A percentile compares a stretch with the other conserved stretches of the same genome.
Evolutionary conservation across 2,888 invertebrate genomes (phyloP).

Genomic region (Suillia variegata): DNA sequence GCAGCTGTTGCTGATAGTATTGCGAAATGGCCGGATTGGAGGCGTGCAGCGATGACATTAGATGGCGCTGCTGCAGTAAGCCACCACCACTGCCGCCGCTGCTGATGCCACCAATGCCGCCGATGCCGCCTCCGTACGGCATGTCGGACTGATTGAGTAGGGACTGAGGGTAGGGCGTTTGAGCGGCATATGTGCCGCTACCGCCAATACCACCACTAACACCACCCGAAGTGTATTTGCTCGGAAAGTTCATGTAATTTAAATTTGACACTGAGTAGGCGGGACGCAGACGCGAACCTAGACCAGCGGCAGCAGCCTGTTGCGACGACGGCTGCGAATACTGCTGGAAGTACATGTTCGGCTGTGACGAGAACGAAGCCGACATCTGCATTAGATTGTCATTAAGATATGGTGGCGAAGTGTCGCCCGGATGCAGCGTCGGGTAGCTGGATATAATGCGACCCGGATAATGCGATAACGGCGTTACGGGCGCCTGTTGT

Average conservation of each 20-base stretch:
- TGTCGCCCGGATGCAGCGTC: conserved; percentile 55
- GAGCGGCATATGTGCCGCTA: conserved; percentile 41
- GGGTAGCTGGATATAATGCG: conserved; percentile 59
- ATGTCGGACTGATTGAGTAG: conserved; percentile 40
- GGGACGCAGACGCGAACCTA: conserved; percentile 53
- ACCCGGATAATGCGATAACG: conserved; percentile 51
- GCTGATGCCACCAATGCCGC: conserved; percentile 15
- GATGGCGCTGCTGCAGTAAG: conserved; percentile 49
- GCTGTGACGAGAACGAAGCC: conserved; percentile 60
- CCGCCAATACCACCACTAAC: conserved; percentile 22
- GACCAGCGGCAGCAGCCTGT: conserved; percentile 39
- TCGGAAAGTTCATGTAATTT: conserved; percentile 49
- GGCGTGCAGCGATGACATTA: conserved; percentile 59
- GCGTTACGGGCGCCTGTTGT: conserved; percentile 44
- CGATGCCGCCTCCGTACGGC: conserved; percentile 34
- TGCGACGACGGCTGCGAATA: conserved; percentile 40
- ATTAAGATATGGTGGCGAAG: conserved; percentile 56
- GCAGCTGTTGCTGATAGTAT: conserved; percentile 48
- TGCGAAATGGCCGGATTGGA: conserved; percentile 60
- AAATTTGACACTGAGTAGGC: conserved; percentile 59
- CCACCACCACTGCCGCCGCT: conserved; percentile 31
- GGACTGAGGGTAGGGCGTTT: conserved; percentile 49
- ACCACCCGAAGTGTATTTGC: conserved; percentile 33
- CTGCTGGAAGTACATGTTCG: conserved; percentile 61
- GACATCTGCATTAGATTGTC: conserved; percentile 61